Percentiles rank a stretch among this genome's conserved stretches.
These are phyloP conservation scores for Pristiophorus japonicus DNA, from an alignment of 2,113 vertebrate genomes.

Conservation along the genomic window DNA sequence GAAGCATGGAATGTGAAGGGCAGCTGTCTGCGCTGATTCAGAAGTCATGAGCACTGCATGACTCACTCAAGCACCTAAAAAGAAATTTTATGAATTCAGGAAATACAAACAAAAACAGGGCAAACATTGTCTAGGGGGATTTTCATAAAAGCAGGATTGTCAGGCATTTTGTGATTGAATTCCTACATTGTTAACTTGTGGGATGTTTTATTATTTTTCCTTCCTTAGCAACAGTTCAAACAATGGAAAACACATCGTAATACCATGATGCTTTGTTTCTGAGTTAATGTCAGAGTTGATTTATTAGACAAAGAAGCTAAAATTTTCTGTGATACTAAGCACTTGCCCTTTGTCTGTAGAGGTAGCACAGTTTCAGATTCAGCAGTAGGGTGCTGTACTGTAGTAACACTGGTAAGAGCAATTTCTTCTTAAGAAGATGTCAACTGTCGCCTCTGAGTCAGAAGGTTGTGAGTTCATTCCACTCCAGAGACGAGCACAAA, in stretches of 20 bases:
- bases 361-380: not conserved
- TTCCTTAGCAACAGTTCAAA: conserved; percentile 22
- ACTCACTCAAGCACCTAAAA: conserved; percentile 17
- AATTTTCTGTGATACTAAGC: not conserved
- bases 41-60: conserved; percentile 18
- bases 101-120: conserved; percentile 31
- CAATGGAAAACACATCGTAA: not conserved
- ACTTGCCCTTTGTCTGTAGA: not conserved
- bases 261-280: not conserved
- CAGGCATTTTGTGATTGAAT: not conserved
- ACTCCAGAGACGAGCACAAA: not conserved
- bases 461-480: not conserved
- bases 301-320: not conserved
- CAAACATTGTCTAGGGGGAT: conserved; percentile 19
- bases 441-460: not conserved
- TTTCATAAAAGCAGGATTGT: conserved; percentile 9
- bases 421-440: not conserved
- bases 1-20: conserved; percentile 27
- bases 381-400: not conserved
- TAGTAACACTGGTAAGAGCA: not conserved
- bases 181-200: not conserved
- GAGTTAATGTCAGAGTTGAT: not conserved
- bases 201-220: not conserved
- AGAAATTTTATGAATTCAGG: conserved; percentile 4
- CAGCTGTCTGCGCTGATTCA: conserved; percentile 33